Evolutionary conservation across 2,888 invertebrate species (phyloP).

Genomic region (Drosophila siamana): DNA sequence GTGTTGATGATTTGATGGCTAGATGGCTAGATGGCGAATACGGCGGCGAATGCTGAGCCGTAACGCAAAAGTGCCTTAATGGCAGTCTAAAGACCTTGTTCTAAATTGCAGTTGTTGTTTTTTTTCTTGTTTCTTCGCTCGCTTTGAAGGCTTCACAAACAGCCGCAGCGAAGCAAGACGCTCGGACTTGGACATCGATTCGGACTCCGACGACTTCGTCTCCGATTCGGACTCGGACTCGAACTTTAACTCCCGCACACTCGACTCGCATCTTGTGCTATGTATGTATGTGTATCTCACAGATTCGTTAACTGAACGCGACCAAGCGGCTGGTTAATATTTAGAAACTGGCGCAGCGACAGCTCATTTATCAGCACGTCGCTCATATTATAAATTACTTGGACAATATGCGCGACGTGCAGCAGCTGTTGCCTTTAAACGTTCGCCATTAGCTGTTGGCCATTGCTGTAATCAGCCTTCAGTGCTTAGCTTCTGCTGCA

Average conservation of each 20-base stretch:
- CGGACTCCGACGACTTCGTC: too few species aligned
- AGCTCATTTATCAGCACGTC: slow-evolving; percentile 66
- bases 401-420: slow-evolving; percentile 56
- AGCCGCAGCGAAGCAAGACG: slow-evolving; percentile 45
- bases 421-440: slow-evolving; percentile 48
- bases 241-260: not conserved
- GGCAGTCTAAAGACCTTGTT: slow-evolving; percentile 66
- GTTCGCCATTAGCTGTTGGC: slow-evolving; percentile 1
- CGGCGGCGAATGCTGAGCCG: slow-evolving; percentile 59
- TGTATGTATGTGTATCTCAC: not conserved
- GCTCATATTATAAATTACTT: slow-evolving; percentile 61
- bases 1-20: slow-evolving; percentile 77
- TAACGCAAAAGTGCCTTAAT: slow-evolving; percentile 61
- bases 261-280: too few species aligned
- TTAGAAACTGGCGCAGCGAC: slow-evolving; percentile 60
- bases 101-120: slow-evolving; percentile 48
- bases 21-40: slow-evolving; percentile 70
- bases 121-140: not conserved
- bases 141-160: too few species aligned
- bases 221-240: not conserved
- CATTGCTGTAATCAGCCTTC: not conserved
- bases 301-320: slow-evolving; percentile 39
- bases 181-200: slow-evolving; percentile 21
- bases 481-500: not conserved
- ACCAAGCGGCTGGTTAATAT: slow-evolving; percentile 52